Base-by-base conservation (phyloP, 2,888 invertebrate genomes). In the Pycnomerus fuliginosus region DNA sequence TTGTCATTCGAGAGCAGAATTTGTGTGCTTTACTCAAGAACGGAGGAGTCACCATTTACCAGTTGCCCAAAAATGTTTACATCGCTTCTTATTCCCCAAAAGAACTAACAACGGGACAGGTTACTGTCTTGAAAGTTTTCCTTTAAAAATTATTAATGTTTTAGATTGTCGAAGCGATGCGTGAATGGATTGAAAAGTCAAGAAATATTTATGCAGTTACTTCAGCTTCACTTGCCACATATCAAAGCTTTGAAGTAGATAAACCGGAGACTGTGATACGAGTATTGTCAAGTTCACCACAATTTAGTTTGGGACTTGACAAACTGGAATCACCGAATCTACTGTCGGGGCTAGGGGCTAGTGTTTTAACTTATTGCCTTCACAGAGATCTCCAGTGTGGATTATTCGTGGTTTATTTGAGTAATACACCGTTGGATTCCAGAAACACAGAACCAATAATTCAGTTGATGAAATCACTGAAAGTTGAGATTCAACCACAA, bases 321-420 rank as follows among this genome's bases (percentile, higher is more conserved):
- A 61, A 56, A 48, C 49, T 72, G 22, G 65, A 68, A 53, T 48
- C 62, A 1, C 72, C 72, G 1, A 72, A 72, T 51, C 52, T 71
- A 29, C 52, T 70, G 3, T 64, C 69, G 7, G 70, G 70, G 11
- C 51, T 72, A 31, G 60, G 65, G 14, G 69, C 71, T 15, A 59
- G 58, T 46, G 53, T 70, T 31, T 51, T 71, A 22, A 60, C 69
- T 2, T 71, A 65, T 42, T 66, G 65, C 43, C 50, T 63, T 34
- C 62, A 64, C 44, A 50, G 38, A 20, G 47, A 51, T 4, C 28
- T 59, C 17, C 48, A 57, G 28, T 66, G 69, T 43, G 55, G 53
- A 14, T 53, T 69, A 28, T 71, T 67, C 52, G 44, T 69, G 10
- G 53, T 61, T 2, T 71, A 65, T 49, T 54, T 65, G 30, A 68